Percentiles rank a stretch among this genome's conserved stretches.
Conservation (phyloP, 2,888 invertebrate species). For the Melanostoma mellinum region DNA sequence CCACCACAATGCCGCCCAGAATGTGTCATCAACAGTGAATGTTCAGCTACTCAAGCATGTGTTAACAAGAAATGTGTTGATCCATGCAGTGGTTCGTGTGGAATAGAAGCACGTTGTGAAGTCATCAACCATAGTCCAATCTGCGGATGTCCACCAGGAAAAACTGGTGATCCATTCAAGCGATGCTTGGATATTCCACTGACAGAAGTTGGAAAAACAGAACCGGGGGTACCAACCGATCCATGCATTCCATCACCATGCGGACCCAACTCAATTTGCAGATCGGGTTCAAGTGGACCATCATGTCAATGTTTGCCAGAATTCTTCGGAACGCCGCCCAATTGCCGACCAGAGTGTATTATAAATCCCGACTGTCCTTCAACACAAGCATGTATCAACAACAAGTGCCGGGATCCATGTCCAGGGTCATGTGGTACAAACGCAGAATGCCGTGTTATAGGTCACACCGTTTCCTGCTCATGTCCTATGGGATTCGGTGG, state of each 20-base stretch:
- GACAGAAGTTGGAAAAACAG: constrained; percentile 79
- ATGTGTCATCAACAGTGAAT: constrained; percentile 87
- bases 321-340: constrained; percentile 91
- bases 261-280: constrained; percentile 90
- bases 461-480: constrained; percentile 91
- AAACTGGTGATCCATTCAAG: constrained; percentile 90
- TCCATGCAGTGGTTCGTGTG: constrained; percentile 89
- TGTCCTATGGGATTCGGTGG: constrained; percentile 90
- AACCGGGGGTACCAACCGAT: constrained; percentile 80
- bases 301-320: constrained; percentile 90
- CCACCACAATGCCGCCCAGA: constrained; percentile 88
- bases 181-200: constrained; percentile 86
- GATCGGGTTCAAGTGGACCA: constrained; percentile 86
- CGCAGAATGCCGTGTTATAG: constrained; percentile 90
- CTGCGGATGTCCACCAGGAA: constrained; percentile 86
- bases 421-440: constrained; percentile 91
- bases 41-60: constrained; percentile 85
- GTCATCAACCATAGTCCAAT: constrained; percentile 89
- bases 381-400: constrained; percentile 90
- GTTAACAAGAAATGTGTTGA: constrained; percentile 87
- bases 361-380: constrained; percentile 91
- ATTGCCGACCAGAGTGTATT: constrained; percentile 91
- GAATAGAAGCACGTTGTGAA: constrained; percentile 87
- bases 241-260: constrained; percentile 91
- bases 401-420: constrained; percentile 91